phyloP scores from a whole-genome alignment of 1,140 invertebrate genomes.

The Rhagoletis pomonella region DNA sequence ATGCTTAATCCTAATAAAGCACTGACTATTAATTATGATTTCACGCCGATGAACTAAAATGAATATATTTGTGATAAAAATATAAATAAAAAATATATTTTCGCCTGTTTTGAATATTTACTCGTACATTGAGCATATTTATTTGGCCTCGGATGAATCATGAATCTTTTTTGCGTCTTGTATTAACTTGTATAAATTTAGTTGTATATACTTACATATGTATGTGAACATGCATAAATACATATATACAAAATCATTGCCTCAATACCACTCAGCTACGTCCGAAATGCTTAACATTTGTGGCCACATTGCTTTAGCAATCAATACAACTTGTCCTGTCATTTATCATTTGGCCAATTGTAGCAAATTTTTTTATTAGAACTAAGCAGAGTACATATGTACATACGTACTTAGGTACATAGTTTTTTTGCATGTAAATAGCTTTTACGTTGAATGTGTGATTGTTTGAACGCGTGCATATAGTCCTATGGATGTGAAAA shows the following conservation, averaged over 20 bases:
- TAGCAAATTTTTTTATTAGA: neutral
- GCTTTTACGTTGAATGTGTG: neutral
- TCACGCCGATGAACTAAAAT: neutral
- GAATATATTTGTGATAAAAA: neutral
- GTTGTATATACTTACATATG: no score
- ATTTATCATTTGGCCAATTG: slow-evolving; percentile 24
- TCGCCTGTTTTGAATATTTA: neutral
- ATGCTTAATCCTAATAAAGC: neutral
- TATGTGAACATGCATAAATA: no score
- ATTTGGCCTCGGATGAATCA: no score
- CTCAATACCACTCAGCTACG: neutral
- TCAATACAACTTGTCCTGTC: neutral
- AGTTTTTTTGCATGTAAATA: neutral
- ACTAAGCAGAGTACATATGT: neutral
- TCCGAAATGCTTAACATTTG: slow-evolving; percentile 28
- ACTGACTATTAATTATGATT: slow-evolving; percentile 4
- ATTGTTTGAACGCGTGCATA: neutral
- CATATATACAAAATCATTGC: neutral
- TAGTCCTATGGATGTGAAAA: neutral
- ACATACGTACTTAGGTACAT: no score
- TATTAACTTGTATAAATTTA: no score
- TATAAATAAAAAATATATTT: neutral
- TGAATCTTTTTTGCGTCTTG: no score
- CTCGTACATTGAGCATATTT: no score
- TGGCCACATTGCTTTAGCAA: neutral